A percentile compares a stretch with the other conserved stretches of the same genome.
Conservation (phyloP, 2,113 vertebrate species). For the Nanorana parkeri region DNA sequence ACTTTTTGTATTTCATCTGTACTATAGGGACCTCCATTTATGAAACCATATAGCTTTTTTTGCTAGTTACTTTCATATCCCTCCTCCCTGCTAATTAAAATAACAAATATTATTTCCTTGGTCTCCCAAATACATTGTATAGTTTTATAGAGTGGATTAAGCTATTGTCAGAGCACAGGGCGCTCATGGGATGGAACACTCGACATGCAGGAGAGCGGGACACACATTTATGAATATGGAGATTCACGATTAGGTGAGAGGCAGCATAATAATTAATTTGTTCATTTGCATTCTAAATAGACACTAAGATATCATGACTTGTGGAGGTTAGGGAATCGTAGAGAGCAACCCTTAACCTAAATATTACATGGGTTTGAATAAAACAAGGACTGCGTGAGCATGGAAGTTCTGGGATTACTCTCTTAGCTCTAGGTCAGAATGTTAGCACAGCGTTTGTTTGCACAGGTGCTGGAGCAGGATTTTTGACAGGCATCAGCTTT, state of each 20-base stretch:
- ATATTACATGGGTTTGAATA: constrained; percentile 58
- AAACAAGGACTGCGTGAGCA: constrained; percentile 26
- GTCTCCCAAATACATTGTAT: constrained; percentile 22
- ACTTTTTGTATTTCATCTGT: too few relatives aligned
- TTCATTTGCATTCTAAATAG: constrained; percentile 35
- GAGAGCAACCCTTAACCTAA: constrained; percentile 46
- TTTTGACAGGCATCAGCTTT: too few relatives aligned
- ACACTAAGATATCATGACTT: constrained; percentile 38
- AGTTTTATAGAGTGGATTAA: constrained; percentile 18
- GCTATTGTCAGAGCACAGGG: constrained; percentile 31
- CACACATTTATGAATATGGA: constrained; percentile 43
- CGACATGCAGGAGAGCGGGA: constrained; percentile 31
- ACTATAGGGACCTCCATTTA: too few relatives aligned
- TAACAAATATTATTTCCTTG: background rate
- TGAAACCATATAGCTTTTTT: too few relatives aligned
- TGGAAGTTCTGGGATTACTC: background rate
- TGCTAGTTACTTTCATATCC: too few relatives aligned
- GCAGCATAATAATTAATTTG: constrained; percentile 43
- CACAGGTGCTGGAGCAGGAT: too few relatives aligned
- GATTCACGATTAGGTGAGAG: constrained; percentile 42
- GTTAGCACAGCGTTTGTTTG: background rate
- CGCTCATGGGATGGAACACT: constrained; percentile 36
- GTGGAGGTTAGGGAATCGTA: constrained; percentile 27
- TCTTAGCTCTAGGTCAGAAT: background rate
- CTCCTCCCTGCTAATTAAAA: too few relatives aligned